Base-by-base conservation (phyloP, 2,113 vertebrate species). In the Chloropsis hardwickii region DNA sequence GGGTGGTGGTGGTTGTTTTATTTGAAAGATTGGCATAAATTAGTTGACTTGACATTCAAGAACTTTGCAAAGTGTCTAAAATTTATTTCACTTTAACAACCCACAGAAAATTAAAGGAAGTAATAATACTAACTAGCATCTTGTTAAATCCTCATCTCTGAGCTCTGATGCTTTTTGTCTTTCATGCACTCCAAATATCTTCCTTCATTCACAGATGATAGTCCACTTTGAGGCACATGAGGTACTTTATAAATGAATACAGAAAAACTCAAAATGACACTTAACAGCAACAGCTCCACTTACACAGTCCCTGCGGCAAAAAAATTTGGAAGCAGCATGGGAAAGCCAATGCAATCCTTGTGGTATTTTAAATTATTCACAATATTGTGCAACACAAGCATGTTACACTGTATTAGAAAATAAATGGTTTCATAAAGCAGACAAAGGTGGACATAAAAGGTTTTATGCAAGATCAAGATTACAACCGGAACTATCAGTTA, bases 361-460 rank as follows among this genome's bases (percentile, higher is more conserved):
- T 53, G 72, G 65, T 51, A 81, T 93, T 93, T 82, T 56, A 94
- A 89, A 95, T 92, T 78, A 92, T 51, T 92, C 65, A 88, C 73
- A 80, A 27, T 70, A 57, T 72, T 94, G 65, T 67, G 76, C 80
- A 96, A 95, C 45, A 37, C 40, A 71, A 51, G 54, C 47, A 81
- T 31, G 31, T 78, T 96, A 86, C 44, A 28, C 21, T 80, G 12
- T 19, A 70, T 5, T 39, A 53, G 54, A 93, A 93, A 92, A 95
- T 0, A 66, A 91, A 78, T 80, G 25, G 11, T 79, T 94, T 96
- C 77, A 60, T 69, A 82, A 72, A 39, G 19, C 31, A 45, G 6
- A 45, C 18, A 73, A 57, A 83, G 48, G 31, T 74, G 37, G 35
- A 40, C 57, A 64, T 72, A 74, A 79, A 58, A 57, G 27, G 20